Evolutionary conservation across 1,140 invertebrate genomes (phyloP).

Genomic region (Bilobella aurantiaca): DNA sequence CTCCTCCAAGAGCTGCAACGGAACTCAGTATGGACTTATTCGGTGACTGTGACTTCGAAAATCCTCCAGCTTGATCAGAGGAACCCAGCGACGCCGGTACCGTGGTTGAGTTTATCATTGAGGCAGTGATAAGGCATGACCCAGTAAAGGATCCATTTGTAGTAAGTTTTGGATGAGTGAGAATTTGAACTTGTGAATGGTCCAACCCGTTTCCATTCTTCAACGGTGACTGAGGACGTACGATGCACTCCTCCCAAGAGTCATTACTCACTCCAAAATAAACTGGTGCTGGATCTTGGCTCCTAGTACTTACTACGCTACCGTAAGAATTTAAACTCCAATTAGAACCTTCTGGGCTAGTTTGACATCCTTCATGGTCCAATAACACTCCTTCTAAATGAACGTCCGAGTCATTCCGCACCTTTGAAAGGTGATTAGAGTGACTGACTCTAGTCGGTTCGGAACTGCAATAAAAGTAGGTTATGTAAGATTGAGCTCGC

Average conservation of each 20-base stretch:
- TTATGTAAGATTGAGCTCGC: no score
- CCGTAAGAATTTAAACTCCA: conserved; percentile 49
- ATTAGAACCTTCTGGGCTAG: conserved; percentile 47
- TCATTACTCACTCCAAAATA: conserved; percentile 37
- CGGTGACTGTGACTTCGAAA: background rate
- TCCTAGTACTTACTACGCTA: conserved; percentile 48
- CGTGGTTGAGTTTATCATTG: conserved; percentile 12
- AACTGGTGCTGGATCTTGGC: conserved; percentile 44
- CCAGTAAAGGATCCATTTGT: background rate
- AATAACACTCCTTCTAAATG: conserved; percentile 46
- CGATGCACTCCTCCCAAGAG: conserved; percentile 42
- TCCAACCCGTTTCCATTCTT: background rate
- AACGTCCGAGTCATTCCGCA: conserved; percentile 46
- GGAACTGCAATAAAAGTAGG: background rate
- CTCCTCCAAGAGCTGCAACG: no score
- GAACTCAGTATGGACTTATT: background rate
- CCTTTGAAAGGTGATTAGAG: background rate
- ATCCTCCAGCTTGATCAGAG: background rate
- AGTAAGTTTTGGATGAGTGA: background rate
- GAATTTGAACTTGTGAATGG: background rate
- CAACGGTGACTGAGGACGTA: conserved; percentile 20
- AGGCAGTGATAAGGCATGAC: conserved; percentile 9
- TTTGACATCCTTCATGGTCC: conserved; percentile 43
- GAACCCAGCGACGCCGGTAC: no score
- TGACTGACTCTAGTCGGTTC: no score